phyloP scores from a whole-genome alignment of 2,797 vertebrate genomes.

The Sebastes trivittatus region DNA sequence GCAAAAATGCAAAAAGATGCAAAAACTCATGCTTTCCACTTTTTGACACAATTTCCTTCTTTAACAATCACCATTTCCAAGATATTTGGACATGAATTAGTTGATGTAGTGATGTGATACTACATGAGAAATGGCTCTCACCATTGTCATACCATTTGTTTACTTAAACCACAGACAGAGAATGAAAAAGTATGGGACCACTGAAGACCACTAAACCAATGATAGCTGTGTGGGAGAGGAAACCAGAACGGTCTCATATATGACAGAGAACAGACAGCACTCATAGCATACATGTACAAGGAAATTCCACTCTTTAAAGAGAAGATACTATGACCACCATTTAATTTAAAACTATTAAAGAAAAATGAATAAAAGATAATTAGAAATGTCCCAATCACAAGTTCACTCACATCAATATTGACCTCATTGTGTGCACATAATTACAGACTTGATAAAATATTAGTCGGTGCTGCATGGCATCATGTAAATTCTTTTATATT shows the following conservation, averaged over 20 bases:
- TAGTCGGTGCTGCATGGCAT: neutral
- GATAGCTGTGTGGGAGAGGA: slow-evolving; percentile 4
- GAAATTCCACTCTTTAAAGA: neutral
- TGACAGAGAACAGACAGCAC: neutral
- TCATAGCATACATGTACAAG: neutral
- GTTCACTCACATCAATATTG: neutral
- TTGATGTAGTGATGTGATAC: neutral
- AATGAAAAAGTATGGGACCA: neutral
- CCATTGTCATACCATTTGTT: neutral
- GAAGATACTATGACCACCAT: neutral
- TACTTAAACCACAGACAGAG: slow-evolving; percentile 1
- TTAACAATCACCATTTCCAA: neutral
- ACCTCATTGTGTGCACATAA: neutral
- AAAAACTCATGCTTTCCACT: neutral
- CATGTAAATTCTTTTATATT: neutral
- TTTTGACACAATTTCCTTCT: neutral
- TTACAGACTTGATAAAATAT: neutral
- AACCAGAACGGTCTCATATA: neutral
- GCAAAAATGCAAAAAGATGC: neutral
- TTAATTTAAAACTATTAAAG: neutral
- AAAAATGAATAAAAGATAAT: neutral
- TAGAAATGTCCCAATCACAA: neutral
- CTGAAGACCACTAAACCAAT: neutral
- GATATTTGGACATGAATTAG: neutral
- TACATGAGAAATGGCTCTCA: neutral